phyloP scores from a whole-genome alignment of 2,797 vertebrate species.

The Mormyrus hasselquistii region DNA sequence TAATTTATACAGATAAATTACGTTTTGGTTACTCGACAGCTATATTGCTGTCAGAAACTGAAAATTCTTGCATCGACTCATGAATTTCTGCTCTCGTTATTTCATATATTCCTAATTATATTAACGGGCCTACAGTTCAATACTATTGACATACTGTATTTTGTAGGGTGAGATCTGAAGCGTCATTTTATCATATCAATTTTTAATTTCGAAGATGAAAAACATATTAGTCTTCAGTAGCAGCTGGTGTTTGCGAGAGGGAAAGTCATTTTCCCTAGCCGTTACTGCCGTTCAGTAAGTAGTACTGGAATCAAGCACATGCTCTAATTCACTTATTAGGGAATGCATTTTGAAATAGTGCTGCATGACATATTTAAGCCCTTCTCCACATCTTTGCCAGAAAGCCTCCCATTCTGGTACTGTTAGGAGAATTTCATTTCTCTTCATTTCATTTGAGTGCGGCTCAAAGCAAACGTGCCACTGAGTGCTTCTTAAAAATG shows the following conservation, averaged over 20 bases:
- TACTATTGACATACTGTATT: not conserved
- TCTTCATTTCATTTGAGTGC: slow-evolving; percentile 26
- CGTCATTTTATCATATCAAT: not conserved
- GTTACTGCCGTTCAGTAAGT: slow-evolving; percentile 12
- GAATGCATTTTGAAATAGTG: slow-evolving; percentile 26
- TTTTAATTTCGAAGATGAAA: not conserved
- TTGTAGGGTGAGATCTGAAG: not conserved
- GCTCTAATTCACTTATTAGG: slow-evolving; percentile 34
- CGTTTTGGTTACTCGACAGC: not conserved
- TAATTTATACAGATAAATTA: not conserved
- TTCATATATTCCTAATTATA: not conserved
- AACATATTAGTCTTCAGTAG: not conserved
- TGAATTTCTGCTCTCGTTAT: not conserved
- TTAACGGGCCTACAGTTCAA: not conserved
- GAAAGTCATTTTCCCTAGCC: slow-evolving; percentile 21
- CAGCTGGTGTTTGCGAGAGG: slow-evolving; percentile 6
- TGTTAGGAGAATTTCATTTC: slow-evolving; percentile 27
- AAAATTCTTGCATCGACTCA: not conserved
- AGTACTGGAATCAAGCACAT: slow-evolving; percentile 18
- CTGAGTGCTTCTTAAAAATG: slow-evolving; percentile 1
- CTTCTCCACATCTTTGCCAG: not conserved
- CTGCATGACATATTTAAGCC: not conserved
- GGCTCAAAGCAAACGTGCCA: slow-evolving; percentile 25
- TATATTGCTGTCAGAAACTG: not conserved
- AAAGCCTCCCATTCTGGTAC: slow-evolving; percentile 11